Evolutionary conservation across 2,888 invertebrate genomes (phyloP).

Genomic region (Drosophila barbarae): DNA sequence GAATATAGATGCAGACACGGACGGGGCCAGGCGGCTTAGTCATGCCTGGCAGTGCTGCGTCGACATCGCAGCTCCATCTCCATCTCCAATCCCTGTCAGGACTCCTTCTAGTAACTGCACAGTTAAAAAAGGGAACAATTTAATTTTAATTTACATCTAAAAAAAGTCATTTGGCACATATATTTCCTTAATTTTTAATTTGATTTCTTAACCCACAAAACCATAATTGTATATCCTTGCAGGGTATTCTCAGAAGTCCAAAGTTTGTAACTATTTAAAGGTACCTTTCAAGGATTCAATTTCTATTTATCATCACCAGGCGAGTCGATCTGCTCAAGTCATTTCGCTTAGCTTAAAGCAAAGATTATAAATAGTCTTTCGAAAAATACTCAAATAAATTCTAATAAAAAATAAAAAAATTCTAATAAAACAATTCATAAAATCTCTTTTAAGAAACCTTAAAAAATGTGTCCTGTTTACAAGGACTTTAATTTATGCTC

Average conservation of each 20-base stretch:
- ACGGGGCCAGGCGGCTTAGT: slow-evolving; percentile 39
- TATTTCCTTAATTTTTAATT: background rate
- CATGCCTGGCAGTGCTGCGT: slow-evolving; percentile 50
- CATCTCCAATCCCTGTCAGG: slow-evolving; percentile 6
- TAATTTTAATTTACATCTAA: background rate
- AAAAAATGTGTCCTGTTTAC: background rate
- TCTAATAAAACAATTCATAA: background rate
- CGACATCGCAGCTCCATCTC: slow-evolving; percentile 34
- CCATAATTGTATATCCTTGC: no score
- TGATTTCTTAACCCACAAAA: no score
- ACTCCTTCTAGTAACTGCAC: slow-evolving; percentile 6
- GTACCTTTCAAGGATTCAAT: no score
- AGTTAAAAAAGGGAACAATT: background rate
- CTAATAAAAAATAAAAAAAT: no score
- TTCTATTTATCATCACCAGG: background rate
- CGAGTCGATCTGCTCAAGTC: background rate
- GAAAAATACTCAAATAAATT: background rate
- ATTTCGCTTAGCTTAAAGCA: background rate
- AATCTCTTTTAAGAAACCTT: background rate
- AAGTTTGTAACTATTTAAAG: background rate
- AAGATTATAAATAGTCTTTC: background rate
- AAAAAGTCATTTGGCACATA: background rate
- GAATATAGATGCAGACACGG: slow-evolving; percentile 20
- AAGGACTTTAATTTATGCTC: background rate
- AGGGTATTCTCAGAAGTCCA: no score